phyloP scores from a whole-genome alignment of 2,888 invertebrate species.

The Endotricha flammealis region DNA sequence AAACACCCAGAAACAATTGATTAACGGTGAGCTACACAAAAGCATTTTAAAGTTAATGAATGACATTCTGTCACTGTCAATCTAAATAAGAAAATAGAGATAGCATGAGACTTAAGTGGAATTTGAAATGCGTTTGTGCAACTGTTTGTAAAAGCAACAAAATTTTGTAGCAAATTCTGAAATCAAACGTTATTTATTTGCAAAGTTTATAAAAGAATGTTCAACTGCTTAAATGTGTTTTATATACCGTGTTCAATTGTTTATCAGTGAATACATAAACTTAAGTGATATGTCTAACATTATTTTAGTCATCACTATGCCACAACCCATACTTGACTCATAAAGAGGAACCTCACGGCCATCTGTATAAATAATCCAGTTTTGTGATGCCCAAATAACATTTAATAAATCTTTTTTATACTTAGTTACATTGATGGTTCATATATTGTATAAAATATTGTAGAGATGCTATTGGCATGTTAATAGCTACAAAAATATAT shows the following conservation, averaged over 20 bases:
- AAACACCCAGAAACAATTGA: no score
- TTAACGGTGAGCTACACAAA: no score
- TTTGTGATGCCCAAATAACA: not conserved
- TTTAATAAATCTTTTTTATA: not conserved
- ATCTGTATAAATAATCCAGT: not conserved
- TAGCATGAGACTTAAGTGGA: no score
- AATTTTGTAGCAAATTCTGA: constrained; percentile 31
- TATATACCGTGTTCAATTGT: no score
- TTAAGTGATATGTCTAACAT: constrained; percentile 3
- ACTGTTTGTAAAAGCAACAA: no score
- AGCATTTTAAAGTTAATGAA: no score
- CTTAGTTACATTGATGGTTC: not conserved
- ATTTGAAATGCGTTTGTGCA: no score
- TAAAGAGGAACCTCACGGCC: not conserved
- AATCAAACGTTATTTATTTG: constrained; percentile 10
- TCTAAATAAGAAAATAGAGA: no score
- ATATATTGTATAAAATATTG: not conserved
- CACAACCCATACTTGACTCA: constrained; percentile 21
- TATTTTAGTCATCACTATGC: constrained; percentile 11
- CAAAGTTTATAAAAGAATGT: constrained; percentile 7
- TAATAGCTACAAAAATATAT: constrained; percentile 12
- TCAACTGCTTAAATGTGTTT: constrained; percentile 1
- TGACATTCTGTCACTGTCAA: no score
- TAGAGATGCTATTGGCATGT: no score
- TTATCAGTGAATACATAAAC: no score